Evolutionary conservation across 35 echinoderm and acorn worm species (phyloP), one percentile per base, ranked within the genome.

Genomic region (Apostichopus parvimensis): DNA sequence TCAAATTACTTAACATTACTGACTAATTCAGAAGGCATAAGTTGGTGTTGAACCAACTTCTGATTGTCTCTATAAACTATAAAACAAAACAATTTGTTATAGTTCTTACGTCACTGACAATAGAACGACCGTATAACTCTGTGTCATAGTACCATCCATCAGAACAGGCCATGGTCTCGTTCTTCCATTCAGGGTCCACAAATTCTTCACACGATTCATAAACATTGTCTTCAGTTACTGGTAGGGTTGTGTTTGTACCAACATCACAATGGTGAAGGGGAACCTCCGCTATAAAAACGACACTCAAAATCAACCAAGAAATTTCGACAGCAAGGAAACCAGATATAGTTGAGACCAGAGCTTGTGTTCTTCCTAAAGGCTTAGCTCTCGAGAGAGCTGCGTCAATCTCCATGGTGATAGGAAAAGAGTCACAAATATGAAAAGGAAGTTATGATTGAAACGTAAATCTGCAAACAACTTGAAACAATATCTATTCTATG

Each of bases 61-160:
- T 61, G 58, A 11, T 1, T 61, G 7, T 61, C 58, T 61, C 58
- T 9, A 8, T 61, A 11, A 61, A 61, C 12, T 61, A 61, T 4
- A 45, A 45, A 72, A 72, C 68, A 14, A 45, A 45, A 45, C 2
- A 22, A 79, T 10, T 45, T 12, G 53, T 53, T 6, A 10, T 60
- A n/a, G 26, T 25, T 24, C 86, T 88, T 73, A 88, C 86, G 6
- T 88, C 86, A 23, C 57, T 66, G 17, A 88, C 86, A 57, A 88
- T 88, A 7, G 86, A 88, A 26, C 28, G 34, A 4, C 86, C 86
- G 22, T 21, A 23, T 8, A 72, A 24, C 54, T 88, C 86, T 6
- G 86, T 88, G 28, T 88, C 86, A 73, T 88, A 88, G 4, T 68
- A 17, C 86, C 86, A 88, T 73, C 86, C 86, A 52, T 88, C 60